These are phyloP conservation scores for Bradypus variegatus DNA, from an alignment of 2,797 vertebrate species.

Conservation along the genomic window DNA sequence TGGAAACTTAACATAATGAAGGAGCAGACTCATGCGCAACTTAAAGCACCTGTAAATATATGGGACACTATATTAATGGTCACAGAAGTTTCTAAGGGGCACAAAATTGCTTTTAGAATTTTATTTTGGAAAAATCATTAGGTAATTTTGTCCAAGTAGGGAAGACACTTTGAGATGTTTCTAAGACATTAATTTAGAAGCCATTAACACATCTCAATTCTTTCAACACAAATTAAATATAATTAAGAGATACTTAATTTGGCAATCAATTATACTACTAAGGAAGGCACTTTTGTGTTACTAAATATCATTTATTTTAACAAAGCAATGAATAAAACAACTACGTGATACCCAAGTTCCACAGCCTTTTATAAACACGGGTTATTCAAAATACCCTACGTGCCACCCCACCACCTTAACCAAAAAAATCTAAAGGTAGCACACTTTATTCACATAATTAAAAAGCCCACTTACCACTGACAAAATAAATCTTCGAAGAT, in stretches of 20 bases:
- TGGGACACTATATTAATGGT: background rate
- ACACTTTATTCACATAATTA: slow-evolving; percentile 7
- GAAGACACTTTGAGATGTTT: background rate
- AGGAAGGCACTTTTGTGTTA: background rate
- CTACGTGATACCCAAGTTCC: background rate
- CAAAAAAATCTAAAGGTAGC: background rate
- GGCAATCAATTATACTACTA: background rate
- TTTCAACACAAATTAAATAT: slow-evolving; percentile 10
- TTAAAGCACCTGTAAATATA: background rate
- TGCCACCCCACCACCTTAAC: background rate
- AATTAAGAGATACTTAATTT: slow-evolving; percentile 6
- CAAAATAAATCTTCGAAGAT: slow-evolving; percentile 93
- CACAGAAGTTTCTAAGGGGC: background rate
- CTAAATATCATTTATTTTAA: background rate
- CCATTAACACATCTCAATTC: background rate
- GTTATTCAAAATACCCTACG: background rate
- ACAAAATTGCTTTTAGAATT: background rate
- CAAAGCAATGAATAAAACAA: background rate
- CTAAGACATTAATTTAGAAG: slow-evolving; percentile 33
- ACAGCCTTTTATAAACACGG: background rate
- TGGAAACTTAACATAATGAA: background rate
- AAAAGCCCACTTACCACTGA: slow-evolving; percentile 85
- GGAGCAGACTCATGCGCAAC: background rate
- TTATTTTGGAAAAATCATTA: slow-evolving; percentile 27
- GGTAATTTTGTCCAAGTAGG: background rate